phyloP scores from a whole-genome alignment of 2,888 invertebrate genomes.

The Eutolmus rufibarbis region DNA sequence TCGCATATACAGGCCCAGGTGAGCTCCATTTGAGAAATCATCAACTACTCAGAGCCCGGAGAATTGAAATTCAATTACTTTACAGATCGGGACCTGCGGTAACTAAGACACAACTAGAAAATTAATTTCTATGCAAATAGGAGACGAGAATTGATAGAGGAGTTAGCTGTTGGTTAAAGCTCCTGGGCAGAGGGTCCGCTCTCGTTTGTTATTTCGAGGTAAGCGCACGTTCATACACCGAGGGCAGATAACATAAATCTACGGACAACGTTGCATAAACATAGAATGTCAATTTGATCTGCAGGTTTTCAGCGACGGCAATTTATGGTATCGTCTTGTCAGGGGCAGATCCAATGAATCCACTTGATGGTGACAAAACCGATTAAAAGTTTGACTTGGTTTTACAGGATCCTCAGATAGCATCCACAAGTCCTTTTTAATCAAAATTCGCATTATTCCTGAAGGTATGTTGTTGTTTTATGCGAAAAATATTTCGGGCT shows the following conservation, averaged over 20 bases:
- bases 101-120: slow-evolving; percentile 25
- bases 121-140: slow-evolving; percentile 40
- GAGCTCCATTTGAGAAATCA: slow-evolving; percentile 8
- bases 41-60: slow-evolving; percentile 6
- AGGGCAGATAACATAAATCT: slow-evolving; percentile 22
- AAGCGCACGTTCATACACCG: background rate
- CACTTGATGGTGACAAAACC: background rate
- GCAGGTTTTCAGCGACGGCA: background rate
- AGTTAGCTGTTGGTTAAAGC: background rate
- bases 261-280: slow-evolving; percentile 1
- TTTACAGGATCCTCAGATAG: background rate
- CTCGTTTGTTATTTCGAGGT: slow-evolving; percentile 24
- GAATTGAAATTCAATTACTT: slow-evolving; percentile 29
- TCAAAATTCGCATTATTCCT: background rate
- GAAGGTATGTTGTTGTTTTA: background rate
- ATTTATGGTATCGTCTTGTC: slow-evolving; percentile 5
- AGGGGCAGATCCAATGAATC: background rate
- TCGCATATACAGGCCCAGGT: background rate
- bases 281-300: background rate
- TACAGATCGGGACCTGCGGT: slow-evolving; percentile 22
- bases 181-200: background rate
- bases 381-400: slow-evolving; percentile 28
- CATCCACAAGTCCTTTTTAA: background rate
- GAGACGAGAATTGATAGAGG: slow-evolving; percentile 3
- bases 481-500: background rate